Conservation (phyloP, 2,888 invertebrate species). For the Parochlus steinenii region DNA sequence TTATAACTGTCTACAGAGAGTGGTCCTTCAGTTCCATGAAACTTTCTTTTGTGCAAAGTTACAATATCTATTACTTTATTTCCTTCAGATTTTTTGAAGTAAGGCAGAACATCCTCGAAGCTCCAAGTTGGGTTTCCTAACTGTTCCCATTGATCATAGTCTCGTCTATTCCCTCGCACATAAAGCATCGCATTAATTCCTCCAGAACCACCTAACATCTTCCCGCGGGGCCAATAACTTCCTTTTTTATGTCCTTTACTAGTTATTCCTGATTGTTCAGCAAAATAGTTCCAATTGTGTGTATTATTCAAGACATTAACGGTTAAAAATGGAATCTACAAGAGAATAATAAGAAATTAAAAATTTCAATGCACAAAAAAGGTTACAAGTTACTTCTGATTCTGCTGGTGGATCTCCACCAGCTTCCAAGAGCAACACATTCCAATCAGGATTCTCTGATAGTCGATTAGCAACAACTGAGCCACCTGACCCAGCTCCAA, state of each 20-base stretch:
- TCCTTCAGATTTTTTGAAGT: conserved; percentile 65
- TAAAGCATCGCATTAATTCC: conserved; percentile 74
- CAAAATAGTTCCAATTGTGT: conserved; percentile 5
- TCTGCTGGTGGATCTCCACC: conserved; percentile 33
- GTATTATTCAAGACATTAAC: conserved; percentile 4
- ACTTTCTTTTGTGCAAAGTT: background rate
- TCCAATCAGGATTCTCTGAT: conserved; percentile 30
- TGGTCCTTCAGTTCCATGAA: conserved; percentile 1
- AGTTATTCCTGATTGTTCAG: conserved; percentile 5
- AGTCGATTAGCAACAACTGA: conserved; percentile 34
- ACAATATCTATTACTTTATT: conserved; percentile 35
- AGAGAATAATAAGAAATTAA: no score
- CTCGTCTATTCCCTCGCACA: conserved; percentile 59
- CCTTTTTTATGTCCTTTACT: conserved; percentile 4
- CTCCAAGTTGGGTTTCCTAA: conserved; percentile 70
- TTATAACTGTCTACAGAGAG: background rate
- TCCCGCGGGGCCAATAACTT: no score
- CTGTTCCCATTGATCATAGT: conserved; percentile 65
- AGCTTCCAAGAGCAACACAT: conserved; percentile 33
- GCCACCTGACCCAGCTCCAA: conserved; percentile 45
- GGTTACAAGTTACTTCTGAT: conserved; percentile 20
- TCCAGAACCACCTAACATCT: conserved; percentile 66
- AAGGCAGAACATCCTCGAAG: conserved; percentile 51
- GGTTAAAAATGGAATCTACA: no score
- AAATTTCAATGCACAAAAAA: no score